phyloP scores from a whole-genome alignment of 1,140 invertebrate genomes.

The Zelostemma sp. region DNA sequence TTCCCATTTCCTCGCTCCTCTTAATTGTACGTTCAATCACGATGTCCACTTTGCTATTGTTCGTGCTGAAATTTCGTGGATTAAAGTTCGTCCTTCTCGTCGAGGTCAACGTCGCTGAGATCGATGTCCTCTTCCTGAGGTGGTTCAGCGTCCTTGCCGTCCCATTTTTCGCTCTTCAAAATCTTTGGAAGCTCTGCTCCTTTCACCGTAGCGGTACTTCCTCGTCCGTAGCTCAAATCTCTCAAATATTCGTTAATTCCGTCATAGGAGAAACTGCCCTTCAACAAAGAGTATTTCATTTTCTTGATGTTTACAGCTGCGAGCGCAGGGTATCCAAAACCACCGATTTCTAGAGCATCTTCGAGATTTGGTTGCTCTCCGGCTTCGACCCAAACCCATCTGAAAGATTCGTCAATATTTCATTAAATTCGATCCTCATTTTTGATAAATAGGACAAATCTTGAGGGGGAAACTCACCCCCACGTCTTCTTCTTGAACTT shows the following conservation, averaged over 20 bases:
- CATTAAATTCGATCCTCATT: no score
- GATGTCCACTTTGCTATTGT: neutral
- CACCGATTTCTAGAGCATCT: conserved; percentile 92
- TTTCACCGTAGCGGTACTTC: conserved; percentile 90
- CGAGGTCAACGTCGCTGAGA: conserved; percentile 90
- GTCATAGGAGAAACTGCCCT: conserved; percentile 93
- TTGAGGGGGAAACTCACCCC: no score
- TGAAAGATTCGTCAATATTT: conserved; percentile 67
- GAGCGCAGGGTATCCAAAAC: conserved; percentile 93
- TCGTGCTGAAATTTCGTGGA: conserved; percentile 1
- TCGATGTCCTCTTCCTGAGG: conserved; percentile 94
- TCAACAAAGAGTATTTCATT: conserved; percentile 94
- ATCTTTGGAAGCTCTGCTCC: conserved; percentile 89
- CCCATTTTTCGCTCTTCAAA: conserved; percentile 85
- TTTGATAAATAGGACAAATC: no score
- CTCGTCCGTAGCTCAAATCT: conserved; percentile 94
- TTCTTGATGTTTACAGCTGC: conserved; percentile 97
- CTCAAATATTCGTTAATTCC: conserved; percentile 96
- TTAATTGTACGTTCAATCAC: neutral
- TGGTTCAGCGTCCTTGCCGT: conserved; percentile 95
- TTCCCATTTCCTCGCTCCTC: neutral
- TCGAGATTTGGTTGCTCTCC: conserved; percentile 87
- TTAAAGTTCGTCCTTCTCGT: conserved; percentile 90
- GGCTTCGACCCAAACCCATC: conserved; percentile 97
- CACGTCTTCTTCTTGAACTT: conserved; percentile 97